These are phyloP conservation scores for Drosophila sp. DNA, from an alignment of 1,140 invertebrate species.

Conservation along the genomic window DNA sequence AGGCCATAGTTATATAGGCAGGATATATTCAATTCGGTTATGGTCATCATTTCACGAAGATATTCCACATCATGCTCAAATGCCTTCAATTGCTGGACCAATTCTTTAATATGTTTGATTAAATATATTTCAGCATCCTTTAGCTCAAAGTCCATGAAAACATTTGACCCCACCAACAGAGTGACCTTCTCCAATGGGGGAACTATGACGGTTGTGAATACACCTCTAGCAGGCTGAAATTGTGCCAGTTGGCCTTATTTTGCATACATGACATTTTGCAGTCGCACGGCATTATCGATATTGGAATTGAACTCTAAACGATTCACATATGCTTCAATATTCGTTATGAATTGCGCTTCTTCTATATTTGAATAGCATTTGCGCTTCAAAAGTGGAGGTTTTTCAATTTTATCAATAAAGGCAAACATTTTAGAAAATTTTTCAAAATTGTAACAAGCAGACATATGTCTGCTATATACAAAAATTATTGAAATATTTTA, in stretches of 20 bases:
- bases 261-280: background rate
- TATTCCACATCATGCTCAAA: constrained; percentile 37
- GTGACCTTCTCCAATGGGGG: constrained; percentile 25
- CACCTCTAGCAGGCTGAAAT: constrained; percentile 6
- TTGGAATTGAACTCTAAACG: constrained; percentile 11
- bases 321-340: constrained; percentile 15
- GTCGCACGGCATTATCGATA: background rate
- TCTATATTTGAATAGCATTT: constrained; percentile 28
- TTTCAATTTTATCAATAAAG: constrained; percentile 27
- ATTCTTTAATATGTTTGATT: constrained; percentile 4
- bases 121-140: constrained; percentile 24
- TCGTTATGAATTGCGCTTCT: constrained; percentile 8
- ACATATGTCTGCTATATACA: too few relatives aligned
- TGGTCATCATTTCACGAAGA: constrained; percentile 35
- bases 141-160: constrained; percentile 27
- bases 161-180: constrained; percentile 17
- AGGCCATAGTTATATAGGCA: constrained; percentile 13
- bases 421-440: constrained; percentile 32
- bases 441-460: background rate
- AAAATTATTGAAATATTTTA: background rate
- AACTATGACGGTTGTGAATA: constrained; percentile 20
- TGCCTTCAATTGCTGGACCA: constrained; percentile 17
- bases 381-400: constrained; percentile 17
- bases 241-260: constrained; percentile 18
- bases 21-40: constrained; percentile 18